These are phyloP conservation scores for Acanthopagrus latus DNA, from an alignment of 2,797 vertebrate genomes.

Conservation along the genomic window DNA sequence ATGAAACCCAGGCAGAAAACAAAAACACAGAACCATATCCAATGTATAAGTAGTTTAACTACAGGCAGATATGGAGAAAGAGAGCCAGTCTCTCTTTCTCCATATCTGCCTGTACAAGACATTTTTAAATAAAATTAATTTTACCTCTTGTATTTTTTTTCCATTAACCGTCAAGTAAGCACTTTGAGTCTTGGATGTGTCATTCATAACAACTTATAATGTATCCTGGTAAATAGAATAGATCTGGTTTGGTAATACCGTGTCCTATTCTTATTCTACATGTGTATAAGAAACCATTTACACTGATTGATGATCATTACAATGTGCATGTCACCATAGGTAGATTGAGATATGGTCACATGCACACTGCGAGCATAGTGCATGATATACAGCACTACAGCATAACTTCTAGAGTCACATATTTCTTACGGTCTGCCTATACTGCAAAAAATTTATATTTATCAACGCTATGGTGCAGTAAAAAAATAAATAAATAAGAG, in stretches of 20 bases:
- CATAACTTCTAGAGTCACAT: too few relatives aligned
- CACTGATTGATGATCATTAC: constrained; percentile 28
- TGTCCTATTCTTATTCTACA: not conserved
- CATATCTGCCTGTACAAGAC: not conserved
- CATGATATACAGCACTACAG: too few relatives aligned
- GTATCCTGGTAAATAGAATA: not conserved
- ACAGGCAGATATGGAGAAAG: too few relatives aligned
- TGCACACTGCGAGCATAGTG: not conserved
- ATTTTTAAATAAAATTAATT: not conserved
- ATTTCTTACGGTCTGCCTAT: too few relatives aligned
- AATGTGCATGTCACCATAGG: not conserved
- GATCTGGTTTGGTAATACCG: not conserved
- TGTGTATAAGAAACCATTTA: not conserved
- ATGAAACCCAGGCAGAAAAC: not conserved
- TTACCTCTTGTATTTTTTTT: not conserved
- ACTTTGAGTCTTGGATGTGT: not conserved
- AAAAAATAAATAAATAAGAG: too few relatives aligned
- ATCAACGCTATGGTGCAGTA: too few relatives aligned
- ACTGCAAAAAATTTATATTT: too few relatives aligned
- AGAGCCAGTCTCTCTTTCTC: not conserved
- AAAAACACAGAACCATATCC: not conserved
- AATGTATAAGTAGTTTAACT: not conserved
- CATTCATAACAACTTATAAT: not conserved
- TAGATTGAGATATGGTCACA: not conserved
- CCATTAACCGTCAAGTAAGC: not conserved